Base-by-base conservation (phyloP, 30 jellyfish, hydroid and myxozoan species). In the Clytia hemisphaerica region DNA sequence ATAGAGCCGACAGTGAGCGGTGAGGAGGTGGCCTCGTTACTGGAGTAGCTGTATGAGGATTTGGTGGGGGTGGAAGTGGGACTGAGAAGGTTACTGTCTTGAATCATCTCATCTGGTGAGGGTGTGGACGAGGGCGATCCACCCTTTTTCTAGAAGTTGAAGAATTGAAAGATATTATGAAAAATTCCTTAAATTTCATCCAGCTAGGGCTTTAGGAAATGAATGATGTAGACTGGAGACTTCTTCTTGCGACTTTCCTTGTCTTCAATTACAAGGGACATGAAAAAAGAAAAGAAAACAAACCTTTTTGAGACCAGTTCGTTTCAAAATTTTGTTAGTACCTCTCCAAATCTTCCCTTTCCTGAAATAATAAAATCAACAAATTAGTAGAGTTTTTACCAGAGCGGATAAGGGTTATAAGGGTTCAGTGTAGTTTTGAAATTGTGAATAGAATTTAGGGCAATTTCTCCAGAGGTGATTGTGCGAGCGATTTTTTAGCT, bases 221-320 rank as follows among this genome's bases (percentile, higher is more conserved):
- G 19, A 42, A 16, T 42, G 54, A 42, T 42, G 19, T n/a, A n/a
- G n/a, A n/a, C n/a, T n/a, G n/a, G n/a, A n/a, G n/a, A n/a, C n/a
- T n/a, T n/a, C n/a, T n/a, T n/a, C n/a, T n/a, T n/a, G n/a, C n/a
- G n/a, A n/a, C n/a, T n/a, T n/a, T n/a, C n/a, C n/a, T n/a, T n/a
- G n/a, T n/a, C n/a, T n/a, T n/a, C n/a, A n/a, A n/a, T n/a, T n/a
- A n/a, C n/a, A n/a, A n/a, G n/a, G n/a, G n/a, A n/a, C n/a, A n/a
- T n/a, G 21, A 3, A 5, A 3, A 48, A 48, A 19, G 21, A 48
- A 19, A 19, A 58, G 4, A 51, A 51, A 61, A 10, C 71, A 59
- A 62, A 72, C 95, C 85, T 91, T 91, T 34, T 82, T 66, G 35
- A 91, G 79, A 16, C 95, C 99, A 61, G 94, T 93, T 59, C 78